Percentiles rank a stretch among this genome's conserved stretches.
Conservation (phyloP, 2,797 vertebrate genomes). For the Scolopax rusticola region DNA sequence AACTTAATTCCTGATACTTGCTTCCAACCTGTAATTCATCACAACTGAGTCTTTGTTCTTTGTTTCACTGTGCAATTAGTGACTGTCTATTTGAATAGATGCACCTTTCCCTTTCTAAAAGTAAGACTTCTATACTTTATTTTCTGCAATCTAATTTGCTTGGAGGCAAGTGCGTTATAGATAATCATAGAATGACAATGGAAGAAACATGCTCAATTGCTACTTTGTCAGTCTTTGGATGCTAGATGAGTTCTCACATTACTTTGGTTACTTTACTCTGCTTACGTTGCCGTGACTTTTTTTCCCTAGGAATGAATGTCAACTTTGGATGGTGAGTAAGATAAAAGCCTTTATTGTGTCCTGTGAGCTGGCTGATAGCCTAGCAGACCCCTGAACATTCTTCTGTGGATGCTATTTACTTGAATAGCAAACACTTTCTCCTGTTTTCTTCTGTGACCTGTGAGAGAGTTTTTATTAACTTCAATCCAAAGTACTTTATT, state of each 20-base stretch:
- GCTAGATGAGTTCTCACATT: not conserved
- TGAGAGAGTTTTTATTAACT: not conserved
- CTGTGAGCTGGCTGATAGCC: not conserved
- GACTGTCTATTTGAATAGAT: slow-evolving; percentile 14
- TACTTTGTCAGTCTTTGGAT: not conserved
- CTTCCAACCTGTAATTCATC: slow-evolving; percentile 39
- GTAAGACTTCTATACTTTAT: not conserved
- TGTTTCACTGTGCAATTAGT: slow-evolving; percentile 32
- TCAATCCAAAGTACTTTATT: not conserved
- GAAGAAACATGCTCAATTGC: not conserved
- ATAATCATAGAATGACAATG: not conserved
- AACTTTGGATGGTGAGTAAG: not conserved
- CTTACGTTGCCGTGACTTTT: not conserved
- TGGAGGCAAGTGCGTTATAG: not conserved
- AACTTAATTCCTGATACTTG: slow-evolving; percentile 16
- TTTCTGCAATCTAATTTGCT: not conserved
- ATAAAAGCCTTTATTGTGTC: not conserved
- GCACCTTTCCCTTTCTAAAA: slow-evolving; percentile 1
- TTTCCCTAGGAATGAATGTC: not conserved
- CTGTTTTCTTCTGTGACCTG: not conserved
- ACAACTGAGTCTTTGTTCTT: slow-evolving; percentile 28
- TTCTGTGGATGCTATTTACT: not conserved
- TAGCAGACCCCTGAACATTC: not conserved
- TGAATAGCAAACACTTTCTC: not conserved
- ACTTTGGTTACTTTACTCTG: not conserved